Conservation (phyloP, 2,797 vertebrate genomes). For the Darevskia mixta region DNA sequence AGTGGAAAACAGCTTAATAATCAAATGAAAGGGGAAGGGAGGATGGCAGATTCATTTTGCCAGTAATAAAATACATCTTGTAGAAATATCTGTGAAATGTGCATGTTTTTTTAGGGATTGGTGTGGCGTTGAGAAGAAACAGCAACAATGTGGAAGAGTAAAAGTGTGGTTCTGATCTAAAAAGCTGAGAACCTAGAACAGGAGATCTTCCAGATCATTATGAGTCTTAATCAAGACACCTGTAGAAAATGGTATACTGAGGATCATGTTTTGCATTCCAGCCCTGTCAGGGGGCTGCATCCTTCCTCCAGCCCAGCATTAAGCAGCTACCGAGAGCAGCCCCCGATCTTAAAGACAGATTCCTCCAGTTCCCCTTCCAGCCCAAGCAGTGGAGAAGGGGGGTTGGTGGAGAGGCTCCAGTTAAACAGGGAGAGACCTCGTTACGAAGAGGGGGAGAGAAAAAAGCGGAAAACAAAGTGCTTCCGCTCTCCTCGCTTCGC, state of each 20-base stretch:
- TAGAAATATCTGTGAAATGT: not conserved
- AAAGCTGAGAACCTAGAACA: not conserved
- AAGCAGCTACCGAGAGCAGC: no score
- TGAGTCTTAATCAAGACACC: not conserved
- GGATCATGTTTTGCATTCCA: not conserved
- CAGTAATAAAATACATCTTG: not conserved
- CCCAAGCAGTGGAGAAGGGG: no score
- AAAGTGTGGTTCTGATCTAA: not conserved
- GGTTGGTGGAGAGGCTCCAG: no score
- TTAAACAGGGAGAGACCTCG: no score
- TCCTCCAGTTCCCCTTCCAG: no score
- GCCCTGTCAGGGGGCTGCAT: no score
- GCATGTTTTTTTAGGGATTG: not conserved
- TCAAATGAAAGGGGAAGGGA: not conserved
- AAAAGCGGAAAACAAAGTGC: no score
- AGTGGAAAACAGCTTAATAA: not conserved
- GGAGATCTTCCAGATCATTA: not conserved
- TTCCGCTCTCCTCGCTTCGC: no score
- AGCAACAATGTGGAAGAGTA: not conserved
- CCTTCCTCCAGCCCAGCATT: no score
- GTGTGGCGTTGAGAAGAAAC: not conserved
- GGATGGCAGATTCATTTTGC: not conserved
- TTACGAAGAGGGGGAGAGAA: no score
- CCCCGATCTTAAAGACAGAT: no score
- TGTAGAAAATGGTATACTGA: not conserved